Conservation (phyloP, 2,797 vertebrate species). For the Aldrovandia affinis region DNA sequence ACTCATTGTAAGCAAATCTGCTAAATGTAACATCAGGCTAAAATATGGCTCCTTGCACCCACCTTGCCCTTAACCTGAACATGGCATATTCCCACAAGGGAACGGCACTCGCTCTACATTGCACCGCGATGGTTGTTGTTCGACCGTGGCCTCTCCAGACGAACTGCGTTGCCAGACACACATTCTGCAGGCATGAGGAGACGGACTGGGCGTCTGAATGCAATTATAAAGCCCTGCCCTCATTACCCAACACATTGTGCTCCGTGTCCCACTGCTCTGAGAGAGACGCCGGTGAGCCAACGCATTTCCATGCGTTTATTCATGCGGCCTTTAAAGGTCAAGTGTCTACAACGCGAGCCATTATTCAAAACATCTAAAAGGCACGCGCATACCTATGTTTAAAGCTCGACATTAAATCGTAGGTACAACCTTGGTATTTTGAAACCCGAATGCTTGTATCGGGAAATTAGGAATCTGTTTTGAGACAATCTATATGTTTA, state of each 20-base stretch:
- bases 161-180: not conserved
- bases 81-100: not conserved
- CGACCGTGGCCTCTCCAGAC: not conserved
- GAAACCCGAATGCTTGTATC: not conserved
- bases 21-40: too few species aligned
- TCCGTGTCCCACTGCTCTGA: not conserved
- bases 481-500: conserved; percentile 37
- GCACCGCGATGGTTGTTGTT: not conserved
- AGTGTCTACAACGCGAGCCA: conserved; percentile 32
- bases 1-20: too few species aligned
- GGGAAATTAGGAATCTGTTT: not conserved
- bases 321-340: conserved; percentile 48
- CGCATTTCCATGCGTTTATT: conserved; percentile 41
- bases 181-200: not conserved
- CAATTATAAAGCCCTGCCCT: conserved; percentile 7
- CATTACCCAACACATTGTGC: not conserved
- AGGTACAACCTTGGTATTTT: conserved; percentile 29
- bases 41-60: not conserved
- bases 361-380: conserved; percentile 33
- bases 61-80: not conserved
- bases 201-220: not conserved
- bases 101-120: not conserved
- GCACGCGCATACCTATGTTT: conserved; percentile 8
- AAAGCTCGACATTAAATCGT: conserved; percentile 29
- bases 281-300: not conserved